These are phyloP conservation scores for Pterocles gutturalis DNA, from an alignment of 2,113 vertebrate genomes.

Conservation along the genomic window DNA sequence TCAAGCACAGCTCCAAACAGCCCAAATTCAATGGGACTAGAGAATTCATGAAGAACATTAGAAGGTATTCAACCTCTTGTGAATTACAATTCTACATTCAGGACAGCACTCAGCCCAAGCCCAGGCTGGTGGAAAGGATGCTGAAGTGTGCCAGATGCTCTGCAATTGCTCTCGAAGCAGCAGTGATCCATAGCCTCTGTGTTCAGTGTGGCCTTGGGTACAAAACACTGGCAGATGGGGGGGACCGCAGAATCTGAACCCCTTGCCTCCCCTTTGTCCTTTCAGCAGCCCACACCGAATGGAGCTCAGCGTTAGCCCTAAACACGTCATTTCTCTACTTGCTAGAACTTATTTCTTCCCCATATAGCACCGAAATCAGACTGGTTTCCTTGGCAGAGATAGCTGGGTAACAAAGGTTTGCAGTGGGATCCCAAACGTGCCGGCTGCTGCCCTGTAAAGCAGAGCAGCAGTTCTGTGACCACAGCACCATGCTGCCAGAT, in stretches of 20 bases:
- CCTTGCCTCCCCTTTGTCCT: background rate
- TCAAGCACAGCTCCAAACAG: background rate
- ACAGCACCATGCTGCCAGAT: background rate
- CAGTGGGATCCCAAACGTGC: background rate
- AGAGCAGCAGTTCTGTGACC: background rate
- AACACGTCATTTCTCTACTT: background rate
- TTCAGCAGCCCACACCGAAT: background rate
- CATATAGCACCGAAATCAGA: background rate
- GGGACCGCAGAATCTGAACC: background rate
- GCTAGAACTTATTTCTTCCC: background rate
- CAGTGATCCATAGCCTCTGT: background rate
- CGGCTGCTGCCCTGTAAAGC: background rate
- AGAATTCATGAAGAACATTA: background rate
- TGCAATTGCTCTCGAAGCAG: background rate
- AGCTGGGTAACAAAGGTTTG: background rate
- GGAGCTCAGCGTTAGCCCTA: background rate
- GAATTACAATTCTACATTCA: background rate
- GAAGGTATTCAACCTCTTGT: background rate
- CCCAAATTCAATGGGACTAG: background rate
- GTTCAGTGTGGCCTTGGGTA: background rate
- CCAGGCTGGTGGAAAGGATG: background rate
- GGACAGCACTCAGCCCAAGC: background rate
- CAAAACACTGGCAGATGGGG: rapidly evolving
- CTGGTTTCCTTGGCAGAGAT: background rate
- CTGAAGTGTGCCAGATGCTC: background rate